Percentiles rank a stretch among this genome's conserved stretches.
Evolutionary conservation across 2,888 invertebrate species (phyloP).

Genomic region (Acrobasis suavella): DNA sequence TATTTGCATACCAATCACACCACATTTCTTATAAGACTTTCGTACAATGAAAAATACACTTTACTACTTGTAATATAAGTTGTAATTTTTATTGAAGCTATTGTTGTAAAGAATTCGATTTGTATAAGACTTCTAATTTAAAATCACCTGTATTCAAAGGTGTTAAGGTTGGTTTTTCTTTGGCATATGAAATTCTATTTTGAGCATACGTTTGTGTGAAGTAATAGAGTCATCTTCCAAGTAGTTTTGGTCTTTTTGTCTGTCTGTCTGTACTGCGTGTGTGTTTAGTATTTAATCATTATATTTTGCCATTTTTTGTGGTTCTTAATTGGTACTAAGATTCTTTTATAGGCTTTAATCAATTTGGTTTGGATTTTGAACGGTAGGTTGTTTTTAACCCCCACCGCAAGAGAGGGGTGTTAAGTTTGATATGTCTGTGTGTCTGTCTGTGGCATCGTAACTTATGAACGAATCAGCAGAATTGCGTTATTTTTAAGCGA

Average conservation of each 20-base stretch:
- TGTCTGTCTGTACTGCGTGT: constrained; percentile 49
- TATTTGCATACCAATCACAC: constrained; percentile 44
- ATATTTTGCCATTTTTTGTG: constrained; percentile 33
- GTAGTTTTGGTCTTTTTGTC: constrained; percentile 58
- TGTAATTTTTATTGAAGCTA: constrained; percentile 35
- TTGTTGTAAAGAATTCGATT: constrained; percentile 46
- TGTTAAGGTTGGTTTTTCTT: constrained; percentile 39
- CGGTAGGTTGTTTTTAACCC: background rate
- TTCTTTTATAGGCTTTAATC: constrained; percentile 14
- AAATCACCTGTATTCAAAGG: constrained; percentile 32
- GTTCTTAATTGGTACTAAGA: constrained; percentile 26
- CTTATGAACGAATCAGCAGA: no score
- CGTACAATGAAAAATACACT: constrained; percentile 33
- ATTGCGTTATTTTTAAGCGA: no score
- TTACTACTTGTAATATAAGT: constrained; percentile 33
- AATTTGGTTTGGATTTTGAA: background rate
- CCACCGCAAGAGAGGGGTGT: no score
- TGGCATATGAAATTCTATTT: constrained; percentile 56
- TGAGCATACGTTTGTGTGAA: constrained; percentile 57
- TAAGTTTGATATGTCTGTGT: no score
- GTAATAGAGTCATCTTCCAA: constrained; percentile 77
- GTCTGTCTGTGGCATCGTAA: no score
- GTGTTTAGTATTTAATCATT: constrained; percentile 40
- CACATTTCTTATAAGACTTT: constrained; percentile 27
- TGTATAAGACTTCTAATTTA: constrained; percentile 24